Evolutionary conservation across 1,140 invertebrate species (phyloP), one percentile per base, ranked within the genome.

Genomic region (Telenomus remus): DNA sequence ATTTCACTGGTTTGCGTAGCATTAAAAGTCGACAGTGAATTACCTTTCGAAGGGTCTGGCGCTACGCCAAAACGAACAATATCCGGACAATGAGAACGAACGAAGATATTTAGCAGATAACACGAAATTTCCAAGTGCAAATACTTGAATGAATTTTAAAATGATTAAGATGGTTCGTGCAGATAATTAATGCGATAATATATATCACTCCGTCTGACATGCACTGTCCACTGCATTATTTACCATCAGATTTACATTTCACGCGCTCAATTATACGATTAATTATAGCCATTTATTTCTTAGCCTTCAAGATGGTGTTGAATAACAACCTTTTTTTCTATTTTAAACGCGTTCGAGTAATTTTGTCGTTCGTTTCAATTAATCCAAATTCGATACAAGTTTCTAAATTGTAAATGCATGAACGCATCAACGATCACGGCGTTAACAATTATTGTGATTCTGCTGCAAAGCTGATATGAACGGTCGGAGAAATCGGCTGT

Each of bases 21-120:
- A 42, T 43, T 48, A 49, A 44, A 69, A 71, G 57, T 73, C 73
- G 42, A 78, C 76, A 74, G 74, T 84, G 79, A 83, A 84, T 85
- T 84, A 83, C 78, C 72, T 63, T 55, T 48, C 19, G 56, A 65
- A 76, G 77, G 71, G 79, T 80, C 71, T 84, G 84, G 84, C 80
- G 11, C 13, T 8, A 43, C 7, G 79, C 82, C 84, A 84, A 80
- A 79, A 76, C 71, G 77, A 78, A 71, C 70, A 78, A 81, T 82
- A 84, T 81, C 78, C 79, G 79, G 59, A 57, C 72, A 54, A 72
- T 54, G 46, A 60, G 57, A 68, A 53, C 48, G 55, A 59, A 61
- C 44, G 64, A 77, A 77, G 73, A 81, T 80, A 79, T 79, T 78
- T 73, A 69, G 65, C 66, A 51, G 57, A 65, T 51, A 55, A 70